Base-by-base conservation (phyloP, 2,797 vertebrate species). In the Chelon labrosus region DNA sequence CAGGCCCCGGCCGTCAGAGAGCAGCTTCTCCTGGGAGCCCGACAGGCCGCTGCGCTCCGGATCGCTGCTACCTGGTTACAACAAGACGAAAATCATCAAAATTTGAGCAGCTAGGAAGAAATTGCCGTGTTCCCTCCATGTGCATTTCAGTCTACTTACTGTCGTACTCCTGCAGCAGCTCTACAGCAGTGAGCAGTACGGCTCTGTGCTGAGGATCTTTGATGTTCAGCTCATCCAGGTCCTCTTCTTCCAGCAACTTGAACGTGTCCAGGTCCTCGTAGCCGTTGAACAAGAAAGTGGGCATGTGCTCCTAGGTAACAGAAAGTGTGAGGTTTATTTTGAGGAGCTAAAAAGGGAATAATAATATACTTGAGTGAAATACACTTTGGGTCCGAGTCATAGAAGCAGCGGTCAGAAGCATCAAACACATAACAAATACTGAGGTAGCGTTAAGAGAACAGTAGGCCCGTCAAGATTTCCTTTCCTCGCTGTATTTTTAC, bases 241-340 rank as follows among this genome's bases (percentile, higher is more conserved):
- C 98, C 89, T 99, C 97, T 84, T 99, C 98, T 75, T 99, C 98
- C 83, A 99, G 93, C 81, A 99, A 89, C 87, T 98, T 99, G 85
- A 99, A 99, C 1, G 98, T 99, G 89, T 99, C 98, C 89, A 99
- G 82, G 84, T 99, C 98, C 91, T 99, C 98, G 58, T 99, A 99
- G 14, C 98, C 98, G 31, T 99, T 99, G 88, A 99, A 98, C 39
- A 99, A 87, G 89, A 99, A 99, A 4, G 98, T 99, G 50, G 98
- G 98, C 97, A 99, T 99, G 90, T 99, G 97, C 79, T 99, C 98
- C 98, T 99, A 84, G 1, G 55, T 2, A 14, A 75, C 53, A 81
- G 14, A 75, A 56, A 74, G 69, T 66, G 64, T 19, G 4, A 59
- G 10, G 17, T 39, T 41, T 58, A 10, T 55, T 61, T 41, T 37